Conservation (phyloP, 2,113 vertebrate genomes). For the Polypterus senegalus region DNA sequence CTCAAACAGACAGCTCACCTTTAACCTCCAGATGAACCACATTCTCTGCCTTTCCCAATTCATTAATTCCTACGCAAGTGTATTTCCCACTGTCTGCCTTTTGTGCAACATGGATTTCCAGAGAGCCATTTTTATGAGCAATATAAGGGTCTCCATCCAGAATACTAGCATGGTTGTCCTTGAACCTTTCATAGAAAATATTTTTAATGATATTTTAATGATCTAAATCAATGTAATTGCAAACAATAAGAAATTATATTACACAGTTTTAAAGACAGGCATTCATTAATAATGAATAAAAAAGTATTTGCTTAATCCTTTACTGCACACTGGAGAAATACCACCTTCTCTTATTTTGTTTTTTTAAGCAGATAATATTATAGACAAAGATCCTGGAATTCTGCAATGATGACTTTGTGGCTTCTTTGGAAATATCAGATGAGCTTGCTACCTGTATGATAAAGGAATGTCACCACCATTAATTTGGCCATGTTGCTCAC, state of each 20-base stretch:
- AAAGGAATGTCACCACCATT: too few species aligned
- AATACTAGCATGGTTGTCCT: constrained; percentile 63
- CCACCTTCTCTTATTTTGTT: too few species aligned
- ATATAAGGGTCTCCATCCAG: constrained; percentile 65
- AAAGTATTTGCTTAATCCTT: too few species aligned
- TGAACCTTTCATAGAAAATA: constrained; percentile 59
- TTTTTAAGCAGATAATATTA: too few species aligned
- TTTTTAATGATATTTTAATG: neutral
- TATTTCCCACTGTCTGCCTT: constrained; percentile 66
- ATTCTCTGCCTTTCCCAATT: constrained; percentile 69
- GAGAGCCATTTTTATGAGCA: constrained; percentile 77
- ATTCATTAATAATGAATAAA: too few species aligned
- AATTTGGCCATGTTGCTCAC: too few species aligned
- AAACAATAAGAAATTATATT: neutral
- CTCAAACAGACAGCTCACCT: constrained; percentile 52
- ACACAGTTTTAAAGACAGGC: too few species aligned
- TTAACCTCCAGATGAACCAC: constrained; percentile 81
- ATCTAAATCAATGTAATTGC: neutral
- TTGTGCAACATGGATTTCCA: constrained; percentile 73
- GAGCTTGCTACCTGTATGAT: too few species aligned
- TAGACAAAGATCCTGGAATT: too few species aligned
- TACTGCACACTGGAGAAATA: too few species aligned
- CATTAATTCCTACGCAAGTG: constrained; percentile 77
- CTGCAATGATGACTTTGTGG: too few species aligned
- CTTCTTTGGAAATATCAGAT: too few species aligned